Evolutionary conservation across 1,140 invertebrate genomes (phyloP).

Genomic region (Cydia fagiglandana): DNA sequence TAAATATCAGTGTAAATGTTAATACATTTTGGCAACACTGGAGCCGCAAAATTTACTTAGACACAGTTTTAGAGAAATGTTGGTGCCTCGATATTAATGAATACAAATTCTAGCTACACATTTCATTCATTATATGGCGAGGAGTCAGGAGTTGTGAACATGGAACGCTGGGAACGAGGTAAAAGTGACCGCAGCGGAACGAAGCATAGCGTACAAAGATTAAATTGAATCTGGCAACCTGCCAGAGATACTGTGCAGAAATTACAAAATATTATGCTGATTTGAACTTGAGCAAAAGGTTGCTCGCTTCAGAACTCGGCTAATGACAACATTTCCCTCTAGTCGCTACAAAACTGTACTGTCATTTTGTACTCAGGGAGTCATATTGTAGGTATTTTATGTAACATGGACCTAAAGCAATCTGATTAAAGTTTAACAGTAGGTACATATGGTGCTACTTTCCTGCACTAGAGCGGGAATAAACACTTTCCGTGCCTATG

Average conservation of each 20-base stretch:
- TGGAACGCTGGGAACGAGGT: constrained; percentile 49
- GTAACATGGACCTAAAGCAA: no score
- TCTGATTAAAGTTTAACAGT: no score
- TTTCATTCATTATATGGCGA: constrained; percentile 51
- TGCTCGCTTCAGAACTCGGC: constrained; percentile 11
- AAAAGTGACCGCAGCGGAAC: constrained; percentile 65
- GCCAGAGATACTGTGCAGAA: constrained; percentile 57
- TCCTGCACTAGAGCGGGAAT: no score
- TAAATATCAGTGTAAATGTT: background rate
- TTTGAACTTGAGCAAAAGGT: constrained; percentile 47
- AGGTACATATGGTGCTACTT: no score
- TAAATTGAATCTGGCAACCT: constrained; percentile 70
- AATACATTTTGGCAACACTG: background rate
- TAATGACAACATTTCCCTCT: constrained; percentile 5
- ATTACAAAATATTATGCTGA: constrained; percentile 73
- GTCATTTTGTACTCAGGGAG: background rate
- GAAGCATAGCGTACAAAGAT: constrained; percentile 61
- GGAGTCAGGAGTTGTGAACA: constrained; percentile 44
- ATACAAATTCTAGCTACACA: constrained; percentile 7
- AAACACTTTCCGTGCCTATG: no score
- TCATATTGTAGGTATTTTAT: background rate
- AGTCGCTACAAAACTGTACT: background rate
- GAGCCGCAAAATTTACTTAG: background rate
- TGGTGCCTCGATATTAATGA: constrained; percentile 17
- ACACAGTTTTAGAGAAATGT: constrained; percentile 41